phyloP scores from a whole-genome alignment of 2,888 invertebrate species.

The Platypus cylindrus region DNA sequence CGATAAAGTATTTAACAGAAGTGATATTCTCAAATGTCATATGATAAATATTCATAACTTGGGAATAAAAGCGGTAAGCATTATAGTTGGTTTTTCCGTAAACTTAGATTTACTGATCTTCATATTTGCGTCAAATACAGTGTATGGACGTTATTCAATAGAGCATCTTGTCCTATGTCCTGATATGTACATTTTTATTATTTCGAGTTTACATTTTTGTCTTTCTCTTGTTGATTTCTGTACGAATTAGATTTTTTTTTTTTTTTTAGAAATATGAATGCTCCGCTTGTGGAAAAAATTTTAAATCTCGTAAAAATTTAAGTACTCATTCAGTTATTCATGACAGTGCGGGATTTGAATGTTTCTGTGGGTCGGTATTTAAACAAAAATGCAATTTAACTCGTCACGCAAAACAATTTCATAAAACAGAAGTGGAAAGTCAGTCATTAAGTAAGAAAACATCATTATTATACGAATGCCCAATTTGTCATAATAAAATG shows the following conservation, averaged over 20 bases:
- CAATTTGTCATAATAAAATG: conserved; percentile 27
- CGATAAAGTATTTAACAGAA: conserved; percentile 18
- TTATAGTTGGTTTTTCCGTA: too few species aligned
- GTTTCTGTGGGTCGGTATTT: conserved; percentile 16
- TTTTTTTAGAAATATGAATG: conserved; percentile 15
- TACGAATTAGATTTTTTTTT: neutral
- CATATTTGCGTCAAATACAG: too few species aligned
- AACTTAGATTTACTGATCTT: too few species aligned
- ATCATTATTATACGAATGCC: conserved; percentile 21
- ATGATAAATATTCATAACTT: conserved; percentile 27
- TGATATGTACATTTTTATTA: too few species aligned
- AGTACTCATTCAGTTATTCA: conserved; percentile 20
- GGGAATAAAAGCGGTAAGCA: conserved; percentile 11
- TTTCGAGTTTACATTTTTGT: conserved; percentile 1
- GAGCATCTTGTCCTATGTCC: too few species aligned
- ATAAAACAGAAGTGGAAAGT: conserved; percentile 1
- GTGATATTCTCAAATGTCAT: conserved; percentile 27
- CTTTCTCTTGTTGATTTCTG: conserved; percentile 2
- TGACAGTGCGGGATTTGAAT: conserved; percentile 18
- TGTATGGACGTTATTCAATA: too few species aligned
- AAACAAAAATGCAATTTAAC: conserved; percentile 17
- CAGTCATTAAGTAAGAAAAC: neutral
- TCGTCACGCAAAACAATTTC: conserved; percentile 20
- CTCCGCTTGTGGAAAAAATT: conserved; percentile 19
- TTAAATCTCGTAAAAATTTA: conserved; percentile 18